Conservation (phyloP, 35 echinoderm and acorn worm species). For the Heliocidaris tuberculata region DNA sequence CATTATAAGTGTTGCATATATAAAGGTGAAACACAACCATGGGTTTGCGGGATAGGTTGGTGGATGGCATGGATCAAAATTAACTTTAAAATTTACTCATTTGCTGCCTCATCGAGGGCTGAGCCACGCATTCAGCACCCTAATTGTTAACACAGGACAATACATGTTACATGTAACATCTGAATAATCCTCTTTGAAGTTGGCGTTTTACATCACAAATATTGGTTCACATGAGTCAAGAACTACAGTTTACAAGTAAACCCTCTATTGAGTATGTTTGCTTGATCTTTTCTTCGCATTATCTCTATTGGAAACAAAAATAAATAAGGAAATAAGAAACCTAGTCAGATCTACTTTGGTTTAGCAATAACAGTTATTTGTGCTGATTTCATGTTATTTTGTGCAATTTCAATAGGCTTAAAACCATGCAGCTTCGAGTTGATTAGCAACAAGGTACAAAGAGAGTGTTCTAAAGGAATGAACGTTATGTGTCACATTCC, state of each 20-base stretch:
- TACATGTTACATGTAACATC: background rate
- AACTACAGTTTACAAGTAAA: background rate
- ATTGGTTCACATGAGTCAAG: background rate
- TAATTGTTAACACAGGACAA: background rate
- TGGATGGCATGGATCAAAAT: background rate
- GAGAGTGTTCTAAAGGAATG: background rate
- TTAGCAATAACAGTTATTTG: background rate
- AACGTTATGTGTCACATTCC: constrained; percentile 30
- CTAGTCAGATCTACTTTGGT: background rate
- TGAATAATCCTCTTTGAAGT: background rate
- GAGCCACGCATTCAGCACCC: background rate
- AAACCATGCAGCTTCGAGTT: background rate
- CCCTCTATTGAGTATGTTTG: background rate
- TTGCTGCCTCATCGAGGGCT: background rate
- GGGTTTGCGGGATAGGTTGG: too few relatives aligned
- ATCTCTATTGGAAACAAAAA: background rate
- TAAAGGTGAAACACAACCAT: too few relatives aligned
- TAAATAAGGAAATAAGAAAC: background rate
- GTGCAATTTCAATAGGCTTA: background rate
- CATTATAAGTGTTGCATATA: too few relatives aligned
- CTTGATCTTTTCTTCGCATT: background rate
- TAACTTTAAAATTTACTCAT: background rate
- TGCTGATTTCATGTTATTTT: background rate
- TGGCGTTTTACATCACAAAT: background rate
- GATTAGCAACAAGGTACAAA: background rate